Percentiles rank a stretch among this genome's conserved stretches.
These are phyloP conservation scores for Heliconius congener DNA, from an alignment of 1,140 invertebrate species.

Conservation along the genomic window DNA sequence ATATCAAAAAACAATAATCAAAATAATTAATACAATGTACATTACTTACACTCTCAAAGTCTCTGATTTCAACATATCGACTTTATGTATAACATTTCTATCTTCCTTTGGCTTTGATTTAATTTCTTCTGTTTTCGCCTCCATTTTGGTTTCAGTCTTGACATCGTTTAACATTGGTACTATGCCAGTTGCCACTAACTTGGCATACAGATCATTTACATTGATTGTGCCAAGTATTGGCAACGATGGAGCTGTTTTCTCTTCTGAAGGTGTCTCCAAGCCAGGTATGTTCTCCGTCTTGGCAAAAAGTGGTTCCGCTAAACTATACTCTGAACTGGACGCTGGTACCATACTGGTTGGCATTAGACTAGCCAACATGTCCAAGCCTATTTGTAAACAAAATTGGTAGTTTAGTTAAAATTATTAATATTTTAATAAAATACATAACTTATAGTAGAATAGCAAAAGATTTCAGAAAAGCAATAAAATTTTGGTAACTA, in stretches of 20 bases:
- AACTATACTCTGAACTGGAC: conserved; percentile 81
- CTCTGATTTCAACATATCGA: conserved; percentile 86
- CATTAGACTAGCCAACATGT: conserved; percentile 85
- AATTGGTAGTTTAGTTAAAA: too few relatives aligned
- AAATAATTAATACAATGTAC: neutral
- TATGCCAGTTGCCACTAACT: conserved; percentile 92
- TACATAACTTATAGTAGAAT: too few relatives aligned
- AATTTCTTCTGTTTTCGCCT: conserved; percentile 71
- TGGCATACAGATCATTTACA: conserved; percentile 91
- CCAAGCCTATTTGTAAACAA: conserved; percentile 57
- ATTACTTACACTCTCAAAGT: conserved; percentile 88
- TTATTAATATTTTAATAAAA: too few relatives aligned
- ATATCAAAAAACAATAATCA: neutral
- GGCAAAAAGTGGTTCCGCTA: conserved; percentile 56
- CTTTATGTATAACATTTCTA: conserved; percentile 81
- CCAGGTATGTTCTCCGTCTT: conserved; percentile 62
- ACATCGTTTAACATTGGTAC: conserved; percentile 80
- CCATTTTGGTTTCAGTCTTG: conserved; percentile 60
- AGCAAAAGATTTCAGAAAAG: too few relatives aligned
- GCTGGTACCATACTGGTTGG: conserved; percentile 83
- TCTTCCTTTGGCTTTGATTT: conserved; percentile 65
- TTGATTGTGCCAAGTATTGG: conserved; percentile 82
- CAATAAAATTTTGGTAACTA: too few relatives aligned
- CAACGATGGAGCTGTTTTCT: conserved; percentile 55
- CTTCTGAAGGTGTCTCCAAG: conserved; percentile 58